Evolutionary conservation across 2,113 vertebrate genomes (phyloP).

Genomic region (Oncorhynchus mykiss): DNA sequence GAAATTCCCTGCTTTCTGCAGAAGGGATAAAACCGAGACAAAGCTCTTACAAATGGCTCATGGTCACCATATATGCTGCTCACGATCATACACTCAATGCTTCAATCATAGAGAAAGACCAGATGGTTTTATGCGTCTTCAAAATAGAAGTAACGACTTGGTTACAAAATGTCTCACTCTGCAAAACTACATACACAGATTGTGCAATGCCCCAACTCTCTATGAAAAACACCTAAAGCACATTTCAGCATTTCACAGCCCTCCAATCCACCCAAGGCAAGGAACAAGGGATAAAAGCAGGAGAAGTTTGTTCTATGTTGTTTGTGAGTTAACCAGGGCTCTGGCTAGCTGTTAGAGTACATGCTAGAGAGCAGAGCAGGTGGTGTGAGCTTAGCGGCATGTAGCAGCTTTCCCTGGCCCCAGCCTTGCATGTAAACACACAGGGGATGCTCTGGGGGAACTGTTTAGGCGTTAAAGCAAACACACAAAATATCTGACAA

Average conservation of each 20-base stretch:
- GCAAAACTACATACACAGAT: background rate
- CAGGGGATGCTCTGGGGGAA: slow-evolving; percentile 58
- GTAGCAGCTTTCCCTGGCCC: slow-evolving; percentile 39
- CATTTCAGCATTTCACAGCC: slow-evolving; percentile 9
- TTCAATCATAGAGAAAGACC: too few species aligned
- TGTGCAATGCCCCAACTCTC: background rate
- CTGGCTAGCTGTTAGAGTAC: background rate
- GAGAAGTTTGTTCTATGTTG: slow-evolving; percentile 1
- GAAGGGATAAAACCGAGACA: background rate
- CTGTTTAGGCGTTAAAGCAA: slow-evolving; percentile 78
- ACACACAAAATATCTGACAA: slow-evolving; percentile 74
- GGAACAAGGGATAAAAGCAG: background rate
- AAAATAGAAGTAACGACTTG: background rate
- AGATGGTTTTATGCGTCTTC: background rate
- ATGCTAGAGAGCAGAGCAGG: slow-evolving; percentile 55
- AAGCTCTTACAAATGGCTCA: background rate
- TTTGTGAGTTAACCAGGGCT: background rate
- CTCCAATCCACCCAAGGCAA: background rate
- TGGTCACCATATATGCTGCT: background rate
- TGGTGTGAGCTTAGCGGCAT: slow-evolving; percentile 39
- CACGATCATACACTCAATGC: too few species aligned
- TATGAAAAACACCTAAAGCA: slow-evolving; percentile 19
- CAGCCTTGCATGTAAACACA: slow-evolving; percentile 63
- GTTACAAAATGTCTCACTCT: background rate
- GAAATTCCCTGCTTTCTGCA: slow-evolving; percentile 33